These are phyloP conservation scores for Distichodus sexfasciatus DNA, from an alignment of 2,797 vertebrate species.

Conservation along the genomic window DNA sequence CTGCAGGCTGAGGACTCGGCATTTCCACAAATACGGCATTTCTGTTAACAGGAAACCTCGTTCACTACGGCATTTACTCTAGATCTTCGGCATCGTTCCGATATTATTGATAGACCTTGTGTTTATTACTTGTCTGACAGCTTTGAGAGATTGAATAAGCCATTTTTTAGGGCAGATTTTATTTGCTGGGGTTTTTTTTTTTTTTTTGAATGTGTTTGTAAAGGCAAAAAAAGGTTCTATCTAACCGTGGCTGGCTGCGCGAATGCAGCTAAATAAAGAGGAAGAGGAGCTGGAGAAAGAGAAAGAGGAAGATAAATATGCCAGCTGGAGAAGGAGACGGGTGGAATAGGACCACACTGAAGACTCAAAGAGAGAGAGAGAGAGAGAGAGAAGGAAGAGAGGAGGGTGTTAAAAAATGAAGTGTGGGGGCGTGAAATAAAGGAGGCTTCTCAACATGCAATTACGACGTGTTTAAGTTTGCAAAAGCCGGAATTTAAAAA, in stretches of 20 bases:
- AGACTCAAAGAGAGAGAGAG: conserved; percentile 22
- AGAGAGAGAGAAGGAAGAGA: conserved; percentile 33
- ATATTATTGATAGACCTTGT: background rate
- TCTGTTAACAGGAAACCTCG: background rate
- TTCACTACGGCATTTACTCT: background rate
- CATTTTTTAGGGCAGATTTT: background rate
- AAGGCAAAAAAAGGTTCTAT: background rate
- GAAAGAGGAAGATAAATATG: conserved; percentile 37
- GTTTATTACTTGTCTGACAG: background rate
- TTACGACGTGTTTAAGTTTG: conserved; percentile 62
- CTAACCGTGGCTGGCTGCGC: background rate
- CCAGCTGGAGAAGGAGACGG: conserved; percentile 49
- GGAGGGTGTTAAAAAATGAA: conserved; percentile 62
- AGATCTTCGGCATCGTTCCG: background rate
- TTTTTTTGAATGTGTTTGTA: conserved; percentile 12
- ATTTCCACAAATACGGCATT: background rate
- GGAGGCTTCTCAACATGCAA: conserved; percentile 64
- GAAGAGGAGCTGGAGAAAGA: conserved; percentile 28
- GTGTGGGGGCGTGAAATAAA: conserved; percentile 62
- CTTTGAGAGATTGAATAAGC: background rate
- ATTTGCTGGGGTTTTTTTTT: conserved; percentile 9
- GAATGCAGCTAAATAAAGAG: conserved; percentile 16
- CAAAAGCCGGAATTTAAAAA: conserved; percentile 21
- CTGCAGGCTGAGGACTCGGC: too few relatives aligned
- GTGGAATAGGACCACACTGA: conserved; percentile 34